Conservation (phyloP, 2,113 vertebrate species). For the Psittacula cyanocephala region DNA sequence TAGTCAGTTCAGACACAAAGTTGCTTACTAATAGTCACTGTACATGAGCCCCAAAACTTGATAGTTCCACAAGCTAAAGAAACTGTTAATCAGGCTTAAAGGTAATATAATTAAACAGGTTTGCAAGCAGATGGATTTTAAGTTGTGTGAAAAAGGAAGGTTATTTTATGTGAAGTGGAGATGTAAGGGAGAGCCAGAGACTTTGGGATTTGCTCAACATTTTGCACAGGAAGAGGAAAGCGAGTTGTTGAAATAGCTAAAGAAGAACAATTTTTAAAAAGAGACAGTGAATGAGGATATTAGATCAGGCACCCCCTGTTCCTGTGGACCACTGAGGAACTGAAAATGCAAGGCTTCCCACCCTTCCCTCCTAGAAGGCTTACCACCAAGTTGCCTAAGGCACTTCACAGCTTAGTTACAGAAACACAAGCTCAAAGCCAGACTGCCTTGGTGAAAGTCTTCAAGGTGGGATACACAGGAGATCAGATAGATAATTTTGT, state of each 20-base stretch:
- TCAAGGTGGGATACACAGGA: background rate
- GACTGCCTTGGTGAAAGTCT: background rate
- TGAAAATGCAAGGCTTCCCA: background rate
- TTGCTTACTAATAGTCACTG: background rate
- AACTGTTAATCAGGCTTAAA: background rate
- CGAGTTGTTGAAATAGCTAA: background rate
- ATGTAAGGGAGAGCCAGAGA: background rate
- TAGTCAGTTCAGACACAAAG: background rate
- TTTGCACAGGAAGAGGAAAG: background rate
- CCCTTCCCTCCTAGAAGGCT: background rate
- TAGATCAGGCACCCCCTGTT: background rate
- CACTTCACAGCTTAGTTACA: background rate
- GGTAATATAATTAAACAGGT: background rate
- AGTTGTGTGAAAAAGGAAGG: background rate
- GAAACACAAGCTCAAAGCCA: background rate
- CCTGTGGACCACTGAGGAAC: background rate
- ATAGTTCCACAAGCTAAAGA: background rate
- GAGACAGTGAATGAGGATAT: background rate
- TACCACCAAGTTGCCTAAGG: background rate
- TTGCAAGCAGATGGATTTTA: background rate
- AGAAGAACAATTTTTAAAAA: background rate
- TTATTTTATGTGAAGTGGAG: background rate
- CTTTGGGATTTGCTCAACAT: background rate
- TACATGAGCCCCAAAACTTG: background rate
- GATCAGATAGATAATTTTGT: background rate